Percentiles rank a stretch among this genome's conserved stretches.
phyloP scores from a whole-genome alignment of 2,888 invertebrate genomes.

The Nasonia oneida region DNA sequence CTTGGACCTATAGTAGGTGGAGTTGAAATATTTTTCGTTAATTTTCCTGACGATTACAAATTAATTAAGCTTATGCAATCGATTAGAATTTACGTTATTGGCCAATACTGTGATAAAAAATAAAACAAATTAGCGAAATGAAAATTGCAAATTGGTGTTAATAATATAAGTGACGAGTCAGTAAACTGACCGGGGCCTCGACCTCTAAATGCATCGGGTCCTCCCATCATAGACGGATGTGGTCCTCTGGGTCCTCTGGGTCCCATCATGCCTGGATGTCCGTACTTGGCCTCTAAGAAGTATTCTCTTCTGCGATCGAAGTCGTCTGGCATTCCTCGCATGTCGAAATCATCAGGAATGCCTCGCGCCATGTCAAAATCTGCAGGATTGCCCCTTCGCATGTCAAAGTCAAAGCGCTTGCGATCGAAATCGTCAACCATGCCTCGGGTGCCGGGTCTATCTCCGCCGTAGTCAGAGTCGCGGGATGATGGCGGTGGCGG shows the following conservation, averaged over 20 bases:
- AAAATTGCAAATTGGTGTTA: background rate
- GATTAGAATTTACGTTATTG: background rate
- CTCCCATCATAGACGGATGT: conserved; percentile 73
- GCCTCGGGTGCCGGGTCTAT: conserved; percentile 60
- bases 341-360: conserved; percentile 73
- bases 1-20: conserved; percentile 70
- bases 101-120: background rate
- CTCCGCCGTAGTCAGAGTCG: conserved; percentile 72
- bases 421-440: conserved; percentile 73
- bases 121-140: background rate
- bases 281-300: conserved; percentile 70
- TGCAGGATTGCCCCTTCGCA: conserved; percentile 67
- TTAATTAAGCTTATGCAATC: background rate
- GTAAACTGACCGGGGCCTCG: conserved; percentile 72
- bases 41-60: background rate
- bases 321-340: conserved; percentile 74
- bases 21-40: background rate
- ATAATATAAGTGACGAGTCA: background rate
- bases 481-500: background rate
- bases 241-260: conserved; percentile 69
- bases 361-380: conserved; percentile 74
- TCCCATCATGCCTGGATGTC: conserved; percentile 76
- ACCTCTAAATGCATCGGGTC: conserved; percentile 76
- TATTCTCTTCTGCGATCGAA: conserved; percentile 76
- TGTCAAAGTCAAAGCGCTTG: conserved; percentile 76